These are phyloP conservation scores for Malurus cyaneus DNA, from an alignment of 2,113 vertebrate species.

Conservation along the genomic window DNA sequence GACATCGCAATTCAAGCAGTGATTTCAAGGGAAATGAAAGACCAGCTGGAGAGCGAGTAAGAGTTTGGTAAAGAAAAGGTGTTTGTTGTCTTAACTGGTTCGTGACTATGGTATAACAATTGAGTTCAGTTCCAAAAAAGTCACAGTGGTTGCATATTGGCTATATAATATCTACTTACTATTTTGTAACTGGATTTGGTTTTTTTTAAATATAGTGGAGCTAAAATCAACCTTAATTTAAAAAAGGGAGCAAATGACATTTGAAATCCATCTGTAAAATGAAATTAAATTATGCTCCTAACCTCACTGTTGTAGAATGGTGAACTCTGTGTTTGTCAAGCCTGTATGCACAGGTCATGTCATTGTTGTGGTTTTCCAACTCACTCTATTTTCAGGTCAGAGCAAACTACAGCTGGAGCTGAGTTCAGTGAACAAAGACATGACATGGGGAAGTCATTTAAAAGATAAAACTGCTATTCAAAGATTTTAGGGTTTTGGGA, in stretches of 20 bases:
- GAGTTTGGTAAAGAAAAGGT: neutral
- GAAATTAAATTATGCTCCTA: neutral
- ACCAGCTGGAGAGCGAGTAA: neutral
- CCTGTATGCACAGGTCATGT: rapidly evolving
- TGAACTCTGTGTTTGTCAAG: neutral
- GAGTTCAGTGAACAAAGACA: neutral
- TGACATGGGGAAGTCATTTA: rapidly evolving
- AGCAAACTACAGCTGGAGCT: neutral
- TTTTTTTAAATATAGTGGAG: neutral
- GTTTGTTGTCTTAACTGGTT: neutral
- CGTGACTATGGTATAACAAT: neutral
- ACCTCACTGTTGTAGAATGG: neutral
- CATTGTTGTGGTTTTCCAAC: neutral
- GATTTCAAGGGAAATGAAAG: neutral
- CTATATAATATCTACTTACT: no score
- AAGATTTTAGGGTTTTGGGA: neutral
- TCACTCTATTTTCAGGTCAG: neutral
- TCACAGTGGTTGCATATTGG: neutral
- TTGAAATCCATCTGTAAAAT: neutral
- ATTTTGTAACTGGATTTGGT: neutral
- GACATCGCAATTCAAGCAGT: neutral
- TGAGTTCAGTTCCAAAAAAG: neutral
- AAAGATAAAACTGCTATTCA: neutral
- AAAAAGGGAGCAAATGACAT: neutral
- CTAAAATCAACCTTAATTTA: neutral